Evolutionary conservation across 2,113 vertebrate species (phyloP), one percentile per base, ranked within the genome.

Genomic region (Leptosomus discolor): DNA sequence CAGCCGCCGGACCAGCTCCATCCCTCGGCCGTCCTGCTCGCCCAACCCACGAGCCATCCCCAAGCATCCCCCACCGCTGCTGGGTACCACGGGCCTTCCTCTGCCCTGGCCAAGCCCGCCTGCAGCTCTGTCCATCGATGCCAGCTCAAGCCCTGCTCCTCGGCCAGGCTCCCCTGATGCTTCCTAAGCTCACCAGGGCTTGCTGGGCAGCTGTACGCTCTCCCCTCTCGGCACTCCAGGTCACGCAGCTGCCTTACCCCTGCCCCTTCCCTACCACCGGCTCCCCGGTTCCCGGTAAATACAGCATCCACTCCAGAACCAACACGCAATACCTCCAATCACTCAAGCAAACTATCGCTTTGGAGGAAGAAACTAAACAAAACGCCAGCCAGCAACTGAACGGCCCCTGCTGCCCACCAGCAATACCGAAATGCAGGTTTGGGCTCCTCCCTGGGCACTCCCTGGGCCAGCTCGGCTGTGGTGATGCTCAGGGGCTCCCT

Each of bases 51-150:
- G 68, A 79, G 32, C 29, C 4, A 2, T 5, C 46, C 76, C 46
- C 0, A 1, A 46, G 58, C 67, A 74, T 50, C 36, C 34, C 68
- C 8, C 12, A 9, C 16, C 1, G 3, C 57, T 36, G 39, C 12
- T 0, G 4, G 34, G 37, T 21, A 45, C 58, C 17, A 2, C n/a
- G 8, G 37, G 12, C 22, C 39, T 8, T 41, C 70, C 54, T 50
- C 29, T 57, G 56, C 16, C 7, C 0, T 3, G 8, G 24, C 58
- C 17, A 0, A 18, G 41, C 15, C 65, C 3, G 1, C 7, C 32
- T 5, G 1, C 0, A 1, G 51, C 36, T 73, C 64, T 6, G 5
- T 56, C 65, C 50, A 5, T 8, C 3, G 2, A 23, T 17, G 29
- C 64, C 64, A 45, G 50, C 16, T 76, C 32, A 22, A 57, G 69